Conservation (phyloP, 2,888 invertebrate species). For the Plemyria rubiginata region DNA sequence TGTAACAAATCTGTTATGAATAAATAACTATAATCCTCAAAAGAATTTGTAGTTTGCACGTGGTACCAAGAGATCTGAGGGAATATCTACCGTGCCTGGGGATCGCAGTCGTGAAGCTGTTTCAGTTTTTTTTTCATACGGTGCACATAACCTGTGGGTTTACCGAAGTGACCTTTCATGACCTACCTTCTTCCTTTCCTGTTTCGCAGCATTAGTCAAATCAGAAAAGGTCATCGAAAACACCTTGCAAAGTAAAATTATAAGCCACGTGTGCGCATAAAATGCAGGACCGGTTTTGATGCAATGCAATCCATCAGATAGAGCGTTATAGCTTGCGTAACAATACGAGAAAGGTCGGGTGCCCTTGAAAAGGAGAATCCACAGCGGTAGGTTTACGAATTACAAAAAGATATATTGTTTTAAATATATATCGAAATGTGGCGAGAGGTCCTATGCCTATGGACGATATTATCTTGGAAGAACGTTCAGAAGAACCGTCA, state of each 20-base stretch:
- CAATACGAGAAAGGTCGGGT: not conserved
- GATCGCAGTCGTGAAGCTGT: too few species aligned
- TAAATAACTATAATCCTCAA: too few species aligned
- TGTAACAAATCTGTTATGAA: too few species aligned
- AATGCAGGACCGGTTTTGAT: constrained; percentile 28
- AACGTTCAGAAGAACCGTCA: too few species aligned
- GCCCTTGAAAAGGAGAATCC: constrained; percentile 20
- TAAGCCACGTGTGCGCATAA: constrained; percentile 20
- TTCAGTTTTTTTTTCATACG: too few species aligned
- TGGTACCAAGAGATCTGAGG: too few species aligned
- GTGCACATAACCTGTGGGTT: too few species aligned
- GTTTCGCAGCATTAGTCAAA: constrained; percentile 13
- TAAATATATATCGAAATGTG: too few species aligned
- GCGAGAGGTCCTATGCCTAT: too few species aligned
- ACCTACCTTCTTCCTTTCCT: not conserved
- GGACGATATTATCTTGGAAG: too few species aligned
- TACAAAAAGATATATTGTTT: not conserved
- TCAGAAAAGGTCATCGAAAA: constrained; percentile 19
- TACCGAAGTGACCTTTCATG: not conserved
- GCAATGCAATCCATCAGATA: constrained; percentile 23
- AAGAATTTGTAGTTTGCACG: too few species aligned
- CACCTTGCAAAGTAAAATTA: constrained; percentile 18
- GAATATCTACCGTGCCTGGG: too few species aligned
- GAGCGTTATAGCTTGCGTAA: constrained; percentile 19
- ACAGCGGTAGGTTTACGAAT: not conserved